Evolutionary conservation across 2,797 vertebrate species (phyloP), one percentile per base, ranked within the genome.

Genomic region (Pangasius larnaudii): DNA sequence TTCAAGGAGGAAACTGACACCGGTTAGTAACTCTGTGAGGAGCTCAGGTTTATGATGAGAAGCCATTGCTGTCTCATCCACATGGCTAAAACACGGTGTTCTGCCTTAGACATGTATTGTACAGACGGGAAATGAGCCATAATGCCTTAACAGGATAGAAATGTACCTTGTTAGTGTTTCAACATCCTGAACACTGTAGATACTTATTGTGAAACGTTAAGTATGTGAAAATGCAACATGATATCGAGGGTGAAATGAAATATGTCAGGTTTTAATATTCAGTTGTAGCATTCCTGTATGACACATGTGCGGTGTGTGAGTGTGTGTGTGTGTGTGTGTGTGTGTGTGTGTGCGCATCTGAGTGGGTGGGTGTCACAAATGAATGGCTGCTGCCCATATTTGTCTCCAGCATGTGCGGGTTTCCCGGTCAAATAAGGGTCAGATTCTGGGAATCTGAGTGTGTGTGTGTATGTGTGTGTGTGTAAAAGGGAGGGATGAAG

Each of bases 401-500:
- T 85, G 89, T 91, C 58, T 87, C 46, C 69, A 59, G 39, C 88
- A 75, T 90, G 85, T 89, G 89, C 89, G 89, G 91, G 91, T 89
- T 91, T 91, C 88, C 91, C 88, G 88, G 91, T 91, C 91, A 90
- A 69, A 77, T 85, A 91, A 85, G 88, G 88, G 89, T 92, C 89
- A 90, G 87, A 53, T 89, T 91, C 81, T 91, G 90, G 84, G 87
- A 89, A 86, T 90, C 74, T 74, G 61, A 86, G 91, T 79, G 59
- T 69, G 58, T 75, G 85, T 89, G 82, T 72, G 85, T 56, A 83
- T 74, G 82, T 85, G 82, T 77, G 88, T 79, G 69, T 75, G 81
- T 72, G 93, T 93, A 94, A 91, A 93, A 93, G 89, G 93, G 94
- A 91, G 92, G 91, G 90, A 93, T 95, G 95, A 95, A 92, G 94